These are phyloP conservation scores for Phyllotreta cruciferae DNA, from an alignment of 2,888 invertebrate genomes.

Conservation along the genomic window DNA sequence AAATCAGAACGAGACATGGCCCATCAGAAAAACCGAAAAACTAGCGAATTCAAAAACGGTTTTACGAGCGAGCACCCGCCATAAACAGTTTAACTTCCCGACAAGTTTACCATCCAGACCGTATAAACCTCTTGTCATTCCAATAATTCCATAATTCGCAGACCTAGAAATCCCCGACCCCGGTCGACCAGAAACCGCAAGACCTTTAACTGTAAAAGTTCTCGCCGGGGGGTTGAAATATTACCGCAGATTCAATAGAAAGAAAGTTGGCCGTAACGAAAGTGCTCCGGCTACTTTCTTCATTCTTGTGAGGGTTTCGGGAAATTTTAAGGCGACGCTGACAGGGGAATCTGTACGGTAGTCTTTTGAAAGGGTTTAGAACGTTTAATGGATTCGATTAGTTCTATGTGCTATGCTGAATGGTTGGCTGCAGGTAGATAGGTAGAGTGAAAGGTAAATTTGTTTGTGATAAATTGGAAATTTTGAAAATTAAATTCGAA, in stretches of 20 bases:
- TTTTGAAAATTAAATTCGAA: too few relatives aligned
- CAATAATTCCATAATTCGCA: slow-evolving; percentile 4
- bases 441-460: too few relatives aligned
- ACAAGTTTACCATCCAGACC: neutral
- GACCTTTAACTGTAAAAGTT: slow-evolving; percentile 15
- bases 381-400: neutral
- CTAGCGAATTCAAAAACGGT: slow-evolving; percentile 6
- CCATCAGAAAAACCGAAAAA: too few relatives aligned
- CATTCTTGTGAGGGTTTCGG: neutral
- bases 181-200: slow-evolving; percentile 20
- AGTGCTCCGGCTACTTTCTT: slow-evolving; percentile 16
- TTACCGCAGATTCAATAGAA: slow-evolving; percentile 11
- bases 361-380: neutral
- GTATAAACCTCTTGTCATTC: neutral
- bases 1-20: too few relatives aligned
- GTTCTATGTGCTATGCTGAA: too few relatives aligned
- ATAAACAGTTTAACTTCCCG: slow-evolving; percentile 15
- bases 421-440: too few relatives aligned
- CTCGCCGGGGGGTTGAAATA: slow-evolving; percentile 16
- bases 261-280: slow-evolving; percentile 11
- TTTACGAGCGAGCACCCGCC: slow-evolving; percentile 1
- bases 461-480: too few relatives aligned
- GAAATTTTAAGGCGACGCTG: neutral
- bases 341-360: too few relatives aligned
- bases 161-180: neutral